A percentile compares a stretch with the other conserved stretches of the same genome.
phyloP scores from a whole-genome alignment of 2,888 invertebrate species.

The Abrostola triplasia region DNA sequence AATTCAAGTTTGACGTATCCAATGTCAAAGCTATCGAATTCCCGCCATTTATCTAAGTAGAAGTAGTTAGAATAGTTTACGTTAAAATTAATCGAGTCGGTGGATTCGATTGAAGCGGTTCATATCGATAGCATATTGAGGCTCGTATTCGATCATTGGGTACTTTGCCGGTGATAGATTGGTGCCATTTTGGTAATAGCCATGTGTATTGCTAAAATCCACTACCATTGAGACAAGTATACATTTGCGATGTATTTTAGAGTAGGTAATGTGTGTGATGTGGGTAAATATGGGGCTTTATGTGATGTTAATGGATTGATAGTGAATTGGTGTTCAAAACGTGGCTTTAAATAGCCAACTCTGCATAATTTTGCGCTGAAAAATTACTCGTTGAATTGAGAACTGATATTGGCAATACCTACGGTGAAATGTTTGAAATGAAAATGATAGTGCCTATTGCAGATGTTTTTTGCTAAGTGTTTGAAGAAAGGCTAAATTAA shows the following conservation, averaged over 20 bases:
- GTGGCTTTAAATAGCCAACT: too few species aligned
- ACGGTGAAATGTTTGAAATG: too few species aligned
- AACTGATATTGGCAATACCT: too few species aligned
- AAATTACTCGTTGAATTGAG: too few species aligned
- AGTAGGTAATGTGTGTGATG: not conserved
- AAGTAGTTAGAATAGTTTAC: constrained; percentile 30
- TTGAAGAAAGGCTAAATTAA: too few species aligned
- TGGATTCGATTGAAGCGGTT: constrained; percentile 40
- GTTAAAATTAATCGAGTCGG: constrained; percentile 44
- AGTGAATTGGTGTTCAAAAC: too few species aligned
- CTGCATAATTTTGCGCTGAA: too few species aligned
- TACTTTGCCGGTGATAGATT: constrained; percentile 36
- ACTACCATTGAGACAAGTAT: constrained; percentile 5
- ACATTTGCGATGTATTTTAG: not conserved
- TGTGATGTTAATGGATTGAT: not conserved
- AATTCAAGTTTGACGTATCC: constrained; percentile 20
- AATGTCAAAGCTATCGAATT: constrained; percentile 25
- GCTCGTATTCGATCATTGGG: constrained; percentile 26
- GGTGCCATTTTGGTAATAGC: constrained; percentile 34
- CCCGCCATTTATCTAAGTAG: constrained; percentile 31
- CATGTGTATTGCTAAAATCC: constrained; percentile 26
- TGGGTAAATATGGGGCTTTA: not conserved
- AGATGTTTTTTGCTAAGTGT: too few species aligned
- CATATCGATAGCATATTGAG: constrained; percentile 31
- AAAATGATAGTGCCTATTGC: too few species aligned